These are phyloP conservation scores for Stichodactyla mertensii DNA, from an alignment of 64 coral and sea anemone species.

Conservation along the genomic window DNA sequence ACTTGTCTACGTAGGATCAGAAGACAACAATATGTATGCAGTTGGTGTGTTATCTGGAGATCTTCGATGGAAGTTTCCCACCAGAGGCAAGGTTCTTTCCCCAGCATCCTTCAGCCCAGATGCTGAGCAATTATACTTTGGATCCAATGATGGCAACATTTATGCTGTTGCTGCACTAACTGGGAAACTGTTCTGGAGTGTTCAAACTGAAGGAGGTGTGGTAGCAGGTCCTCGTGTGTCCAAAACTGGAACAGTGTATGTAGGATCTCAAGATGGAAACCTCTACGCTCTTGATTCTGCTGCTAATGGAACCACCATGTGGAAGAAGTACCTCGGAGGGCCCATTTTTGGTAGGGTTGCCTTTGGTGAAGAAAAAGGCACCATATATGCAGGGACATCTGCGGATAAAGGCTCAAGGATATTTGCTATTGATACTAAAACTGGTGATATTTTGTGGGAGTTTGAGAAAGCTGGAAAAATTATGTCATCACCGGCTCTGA, in stretches of 20 bases:
- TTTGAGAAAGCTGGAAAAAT: conserved; percentile 63
- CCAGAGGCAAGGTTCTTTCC: conserved; percentile 68
- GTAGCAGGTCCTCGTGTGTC: conserved; percentile 50
- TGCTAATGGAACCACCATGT: conserved; percentile 42
- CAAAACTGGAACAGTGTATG: conserved; percentile 44
- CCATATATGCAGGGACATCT: conserved; percentile 43
- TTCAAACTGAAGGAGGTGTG: conserved; percentile 43
- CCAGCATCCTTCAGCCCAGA: conserved; percentile 61
- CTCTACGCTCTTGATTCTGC: conserved; percentile 41
- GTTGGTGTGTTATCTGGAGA: conserved; percentile 28
- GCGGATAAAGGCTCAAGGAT: conserved; percentile 39
- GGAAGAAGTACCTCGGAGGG: conserved; percentile 54
- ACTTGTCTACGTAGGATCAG: conserved; percentile 69
- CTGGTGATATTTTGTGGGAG: conserved; percentile 55
- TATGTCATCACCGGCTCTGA: conserved; percentile 44
- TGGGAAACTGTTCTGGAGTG: conserved; percentile 59
- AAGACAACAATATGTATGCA: conserved; percentile 85
- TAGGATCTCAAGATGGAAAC: conserved; percentile 54
- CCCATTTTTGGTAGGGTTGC: conserved; percentile 57
- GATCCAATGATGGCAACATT: conserved; percentile 64
- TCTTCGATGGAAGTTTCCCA: conserved; percentile 72
- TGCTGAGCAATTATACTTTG: conserved; percentile 65
- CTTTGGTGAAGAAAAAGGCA: conserved; percentile 47
- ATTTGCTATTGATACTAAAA: conserved; percentile 41
- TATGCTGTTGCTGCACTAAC: conserved; percentile 49